Evolutionary conservation across 1,140 invertebrate species (phyloP).

Genomic region (Scaptodrosophila lebanonensis): DNA sequence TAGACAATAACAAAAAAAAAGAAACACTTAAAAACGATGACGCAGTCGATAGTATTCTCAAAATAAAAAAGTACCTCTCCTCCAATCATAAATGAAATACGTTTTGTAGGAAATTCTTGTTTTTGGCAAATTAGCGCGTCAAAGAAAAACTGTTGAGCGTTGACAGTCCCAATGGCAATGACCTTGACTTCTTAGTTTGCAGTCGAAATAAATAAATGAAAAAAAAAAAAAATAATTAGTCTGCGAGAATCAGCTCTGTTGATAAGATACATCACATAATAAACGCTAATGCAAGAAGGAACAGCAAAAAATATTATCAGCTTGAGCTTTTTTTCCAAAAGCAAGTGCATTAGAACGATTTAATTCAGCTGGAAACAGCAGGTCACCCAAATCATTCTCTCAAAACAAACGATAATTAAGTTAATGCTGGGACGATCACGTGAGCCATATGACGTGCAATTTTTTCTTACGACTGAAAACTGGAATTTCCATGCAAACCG

Average conservation of each 20-base stretch:
- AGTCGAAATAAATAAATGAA: too few species aligned
- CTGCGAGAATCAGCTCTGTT: slow-evolving; percentile 3
- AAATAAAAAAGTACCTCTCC: slow-evolving; percentile 16
- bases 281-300: slow-evolving; percentile 3
- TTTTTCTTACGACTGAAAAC: slow-evolving; percentile 7
- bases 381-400: too few species aligned
- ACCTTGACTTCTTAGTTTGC: too few species aligned
- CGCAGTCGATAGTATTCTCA: slow-evolving; percentile 25
- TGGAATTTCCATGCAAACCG: slow-evolving; percentile 17
- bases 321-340: not conserved
- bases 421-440: too few species aligned
- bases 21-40: slow-evolving; percentile 25
- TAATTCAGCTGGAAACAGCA: too few species aligned
- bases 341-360: slow-evolving; percentile 1
- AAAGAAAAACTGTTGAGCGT: slow-evolving; percentile 22
- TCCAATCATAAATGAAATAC: too few species aligned
- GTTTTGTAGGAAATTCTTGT: slow-evolving; percentile 26
- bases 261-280: slow-evolving; percentile 38
- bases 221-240: slow-evolving; percentile 28
- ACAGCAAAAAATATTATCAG: not conserved
- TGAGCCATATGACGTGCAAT: slow-evolving; percentile 14
- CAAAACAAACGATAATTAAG: too few species aligned
- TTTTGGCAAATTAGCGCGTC: slow-evolving; percentile 3
- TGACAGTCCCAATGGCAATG: too few species aligned
- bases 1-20: slow-evolving; percentile 17